phyloP scores from a whole-genome alignment of 2,797 vertebrate genomes.

The Loriculus beryllinus region DNA sequence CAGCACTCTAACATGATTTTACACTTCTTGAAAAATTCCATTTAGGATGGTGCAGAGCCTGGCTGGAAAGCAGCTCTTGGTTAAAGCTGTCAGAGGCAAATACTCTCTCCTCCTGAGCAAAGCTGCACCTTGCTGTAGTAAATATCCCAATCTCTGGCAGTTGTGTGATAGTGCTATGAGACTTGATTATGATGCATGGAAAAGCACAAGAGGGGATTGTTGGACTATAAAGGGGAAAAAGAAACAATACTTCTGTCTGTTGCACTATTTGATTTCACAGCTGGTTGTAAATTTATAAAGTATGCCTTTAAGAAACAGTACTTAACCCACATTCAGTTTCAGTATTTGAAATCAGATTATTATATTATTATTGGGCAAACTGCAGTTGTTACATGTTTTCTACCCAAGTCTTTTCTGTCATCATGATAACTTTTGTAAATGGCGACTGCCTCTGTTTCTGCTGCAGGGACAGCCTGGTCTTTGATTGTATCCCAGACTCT shows the following conservation, averaged over 20 bases:
- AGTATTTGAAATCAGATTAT: background rate
- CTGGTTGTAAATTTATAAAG: background rate
- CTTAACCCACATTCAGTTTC: background rate
- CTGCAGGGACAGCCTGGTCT: background rate
- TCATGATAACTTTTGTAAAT: background rate
- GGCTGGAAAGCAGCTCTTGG: background rate
- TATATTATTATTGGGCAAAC: background rate
- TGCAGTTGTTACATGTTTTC: background rate
- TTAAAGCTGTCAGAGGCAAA: background rate
- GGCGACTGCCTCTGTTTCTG: background rate
- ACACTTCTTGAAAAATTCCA: fast-evolving
- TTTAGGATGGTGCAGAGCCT: background rate
- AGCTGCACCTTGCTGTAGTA: background rate
- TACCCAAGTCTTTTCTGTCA: background rate
- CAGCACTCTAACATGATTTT: fast-evolving
- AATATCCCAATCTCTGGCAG: fast-evolving
- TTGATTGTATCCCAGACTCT: background rate
- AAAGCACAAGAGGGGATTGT: background rate
- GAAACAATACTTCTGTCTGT: background rate
- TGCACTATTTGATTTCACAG: background rate
- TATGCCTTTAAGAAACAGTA: background rate
- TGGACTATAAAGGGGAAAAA: background rate
- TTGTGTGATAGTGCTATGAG: fast-evolving
- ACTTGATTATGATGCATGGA: fast-evolving
- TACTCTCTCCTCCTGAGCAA: background rate